Conservation (phyloP, 2,797 vertebrate genomes). For the Glyptemys insculpta region DNA sequence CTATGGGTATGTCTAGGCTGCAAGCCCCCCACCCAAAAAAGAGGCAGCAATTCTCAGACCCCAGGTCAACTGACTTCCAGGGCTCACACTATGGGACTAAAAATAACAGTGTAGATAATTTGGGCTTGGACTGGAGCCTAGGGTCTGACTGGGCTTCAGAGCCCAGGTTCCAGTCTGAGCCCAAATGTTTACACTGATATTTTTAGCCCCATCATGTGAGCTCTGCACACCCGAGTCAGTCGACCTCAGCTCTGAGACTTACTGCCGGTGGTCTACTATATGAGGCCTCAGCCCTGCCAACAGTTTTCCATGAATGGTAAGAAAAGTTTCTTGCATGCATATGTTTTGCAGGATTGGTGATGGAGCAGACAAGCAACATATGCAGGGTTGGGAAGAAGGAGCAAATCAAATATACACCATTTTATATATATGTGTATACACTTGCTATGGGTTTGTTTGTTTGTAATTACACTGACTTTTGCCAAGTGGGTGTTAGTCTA, state of each 20-base stretch:
- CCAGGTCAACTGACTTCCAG: not conserved
- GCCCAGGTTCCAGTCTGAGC: not conserved
- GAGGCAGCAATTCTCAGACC: not conserved
- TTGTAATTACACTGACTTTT: no score
- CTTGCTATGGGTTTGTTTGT: no score
- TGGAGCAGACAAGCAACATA: rapidly evolving
- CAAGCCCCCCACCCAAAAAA: not conserved
- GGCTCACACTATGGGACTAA: not conserved
- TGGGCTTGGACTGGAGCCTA: no score
- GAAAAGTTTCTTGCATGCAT: rapidly evolving
- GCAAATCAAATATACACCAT: rapidly evolving
- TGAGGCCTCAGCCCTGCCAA: no score
- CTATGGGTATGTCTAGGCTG: not conserved
- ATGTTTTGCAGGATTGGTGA: not conserved
- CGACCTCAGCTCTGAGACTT: no score
- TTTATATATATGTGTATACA: no score
- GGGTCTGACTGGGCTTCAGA: not conserved
- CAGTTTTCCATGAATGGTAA: rapidly evolving
- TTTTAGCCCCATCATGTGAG: no score
- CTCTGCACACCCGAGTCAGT: no score
- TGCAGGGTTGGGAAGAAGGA: not conserved
- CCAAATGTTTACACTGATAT: not conserved
- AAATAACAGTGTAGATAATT: not conserved
- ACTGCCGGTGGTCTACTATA: no score
- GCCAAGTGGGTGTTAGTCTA: no score